A percentile compares a stretch with the other conserved stretches of the same genome.
These are phyloP conservation scores for Rhinolophus ferrumequinum DNA, from an alignment of 2,113 vertebrate species.

Conservation along the genomic window DNA sequence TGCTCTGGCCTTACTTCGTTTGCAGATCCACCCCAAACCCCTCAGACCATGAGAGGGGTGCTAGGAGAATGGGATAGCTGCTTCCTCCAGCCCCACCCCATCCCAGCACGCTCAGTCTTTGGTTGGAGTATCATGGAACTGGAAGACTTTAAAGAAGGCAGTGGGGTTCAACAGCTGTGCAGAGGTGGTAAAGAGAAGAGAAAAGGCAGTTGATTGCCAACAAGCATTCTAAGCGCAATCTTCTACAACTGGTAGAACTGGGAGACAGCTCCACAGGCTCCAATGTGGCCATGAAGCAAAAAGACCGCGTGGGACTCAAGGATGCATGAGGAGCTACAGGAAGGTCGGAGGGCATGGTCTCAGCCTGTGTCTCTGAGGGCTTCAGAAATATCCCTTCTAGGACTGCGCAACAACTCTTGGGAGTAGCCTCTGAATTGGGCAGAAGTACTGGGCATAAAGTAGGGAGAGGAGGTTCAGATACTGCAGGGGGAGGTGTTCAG, in stretches of 20 bases:
- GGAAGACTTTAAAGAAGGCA: background rate
- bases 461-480: background rate
- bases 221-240: background rate
- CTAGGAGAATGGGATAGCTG: background rate
- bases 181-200: background rate
- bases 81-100: fast-evolving
- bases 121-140: background rate
- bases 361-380: background rate
- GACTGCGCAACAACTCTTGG: background rate
- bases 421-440: background rate
- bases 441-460: background rate
- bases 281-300: background rate
- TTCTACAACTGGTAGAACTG: too few species aligned
- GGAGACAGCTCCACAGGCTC: background rate
- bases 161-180: background rate
- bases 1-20: background rate
- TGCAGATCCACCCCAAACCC: background rate
- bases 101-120: background rate
- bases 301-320: too few species aligned
- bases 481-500: background rate
- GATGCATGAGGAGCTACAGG: too few species aligned
- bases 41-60: background rate
- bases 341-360: background rate
- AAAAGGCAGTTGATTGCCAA: background rate
- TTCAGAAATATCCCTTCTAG: background rate